Evolutionary conservation across 2,113 vertebrate genomes (phyloP).

Genomic region (Xiphias gladius): DNA sequence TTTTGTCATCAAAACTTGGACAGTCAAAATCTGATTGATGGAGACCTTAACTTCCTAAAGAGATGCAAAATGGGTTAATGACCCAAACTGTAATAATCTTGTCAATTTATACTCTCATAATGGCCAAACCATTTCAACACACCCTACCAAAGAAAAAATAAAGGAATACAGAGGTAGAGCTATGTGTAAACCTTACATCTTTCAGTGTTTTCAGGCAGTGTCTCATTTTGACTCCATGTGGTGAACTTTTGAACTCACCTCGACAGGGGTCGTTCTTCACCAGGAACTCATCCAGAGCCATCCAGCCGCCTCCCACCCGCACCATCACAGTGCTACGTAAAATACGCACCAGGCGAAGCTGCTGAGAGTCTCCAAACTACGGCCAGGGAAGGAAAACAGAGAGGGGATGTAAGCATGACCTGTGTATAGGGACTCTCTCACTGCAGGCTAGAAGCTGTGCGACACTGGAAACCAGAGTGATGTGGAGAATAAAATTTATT

Average conservation of each 20-base stretch:
- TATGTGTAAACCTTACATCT: background rate
- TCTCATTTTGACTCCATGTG: background rate
- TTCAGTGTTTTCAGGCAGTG: background rate
- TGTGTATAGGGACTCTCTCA: background rate
- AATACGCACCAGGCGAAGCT: constrained; percentile 96
- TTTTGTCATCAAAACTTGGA: background rate
- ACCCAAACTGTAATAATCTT: background rate
- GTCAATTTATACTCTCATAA: background rate
- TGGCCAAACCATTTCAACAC: background rate
- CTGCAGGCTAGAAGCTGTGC: constrained; percentile 47
- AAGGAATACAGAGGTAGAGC: background rate
- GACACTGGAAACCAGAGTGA: constrained; percentile 66
- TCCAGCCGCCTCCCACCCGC: constrained; percentile 98
- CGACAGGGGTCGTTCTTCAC: constrained; percentile 99
- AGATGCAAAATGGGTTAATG: background rate
- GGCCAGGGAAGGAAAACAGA: constrained; percentile 36
- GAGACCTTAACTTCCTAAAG: background rate
- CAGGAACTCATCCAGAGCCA: constrained; percentile 98
- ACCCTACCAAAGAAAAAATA: background rate
- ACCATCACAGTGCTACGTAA: constrained; percentile 98
- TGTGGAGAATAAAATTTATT: background rate
- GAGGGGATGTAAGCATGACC: constrained; percentile 14
- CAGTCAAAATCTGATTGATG: background rate
- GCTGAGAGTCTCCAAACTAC: constrained; percentile 98
- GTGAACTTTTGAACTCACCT: constrained; percentile 85